Conservation (phyloP, 35 echinoderm and acorn worm species). For the Heliocidaris erythrogramma region DNA sequence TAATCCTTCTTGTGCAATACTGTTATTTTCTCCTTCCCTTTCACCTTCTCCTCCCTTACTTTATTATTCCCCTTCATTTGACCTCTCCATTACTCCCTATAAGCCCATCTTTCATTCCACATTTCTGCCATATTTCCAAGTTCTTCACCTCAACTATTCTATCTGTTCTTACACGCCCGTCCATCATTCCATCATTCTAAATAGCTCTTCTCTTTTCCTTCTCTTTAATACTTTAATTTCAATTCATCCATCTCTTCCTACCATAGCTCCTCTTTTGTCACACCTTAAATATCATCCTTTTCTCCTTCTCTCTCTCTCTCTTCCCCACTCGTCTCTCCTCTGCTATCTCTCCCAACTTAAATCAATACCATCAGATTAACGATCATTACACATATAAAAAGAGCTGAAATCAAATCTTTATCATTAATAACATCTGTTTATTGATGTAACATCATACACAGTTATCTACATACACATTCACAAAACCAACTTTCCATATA, state of each 20-base stretch:
- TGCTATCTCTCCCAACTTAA: neutral
- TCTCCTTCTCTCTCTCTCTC: neutral
- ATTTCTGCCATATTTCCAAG: too few species aligned
- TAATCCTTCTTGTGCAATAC: too few species aligned
- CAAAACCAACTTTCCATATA: neutral
- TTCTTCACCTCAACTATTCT: too few species aligned
- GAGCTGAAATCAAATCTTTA: neutral
- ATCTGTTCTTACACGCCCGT: too few species aligned
- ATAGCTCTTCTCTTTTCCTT: too few species aligned
- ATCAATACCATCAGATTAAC: too few species aligned
- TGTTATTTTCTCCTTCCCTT: too few species aligned
- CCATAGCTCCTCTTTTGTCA: neutral
- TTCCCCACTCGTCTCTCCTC: neutral
- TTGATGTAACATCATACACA: slow-evolving; percentile 32
- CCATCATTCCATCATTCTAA: too few species aligned
- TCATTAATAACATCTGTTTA: slow-evolving; percentile 28
- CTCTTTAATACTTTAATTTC: neutral
- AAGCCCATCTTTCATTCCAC: too few species aligned
- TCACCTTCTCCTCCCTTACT: too few species aligned
- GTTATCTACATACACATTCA: slow-evolving; percentile 28
- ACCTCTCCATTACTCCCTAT: too few species aligned
- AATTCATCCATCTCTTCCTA: neutral
- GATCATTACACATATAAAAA: neutral
- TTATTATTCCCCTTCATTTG: too few species aligned
- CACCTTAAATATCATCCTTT: neutral